Evolutionary conservation across 2,113 vertebrate species (phyloP).

Genomic region (Mobula hypostoma): DNA sequence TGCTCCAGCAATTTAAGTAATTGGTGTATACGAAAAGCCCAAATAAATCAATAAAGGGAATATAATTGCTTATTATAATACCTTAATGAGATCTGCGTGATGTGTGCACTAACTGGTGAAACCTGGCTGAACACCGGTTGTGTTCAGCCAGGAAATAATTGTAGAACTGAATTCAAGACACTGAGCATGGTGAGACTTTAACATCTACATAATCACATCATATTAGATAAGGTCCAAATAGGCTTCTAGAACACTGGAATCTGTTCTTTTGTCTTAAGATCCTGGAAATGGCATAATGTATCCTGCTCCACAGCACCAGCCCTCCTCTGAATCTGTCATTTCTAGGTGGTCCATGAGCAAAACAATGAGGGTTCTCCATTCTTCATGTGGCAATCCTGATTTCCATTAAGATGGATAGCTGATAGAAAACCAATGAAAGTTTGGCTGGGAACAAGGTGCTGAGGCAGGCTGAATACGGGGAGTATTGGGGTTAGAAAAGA

Average conservation of each 20-base stretch:
- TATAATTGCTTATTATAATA: neutral
- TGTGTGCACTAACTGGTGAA: neutral
- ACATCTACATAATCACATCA: neutral
- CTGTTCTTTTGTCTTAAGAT: no score
- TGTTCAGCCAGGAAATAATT: neutral
- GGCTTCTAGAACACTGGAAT: neutral
- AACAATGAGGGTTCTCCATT: neutral
- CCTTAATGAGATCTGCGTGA: neutral
- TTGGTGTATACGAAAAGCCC: neutral
- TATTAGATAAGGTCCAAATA: neutral
- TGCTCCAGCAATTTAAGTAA: neutral
- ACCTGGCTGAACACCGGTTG: neutral
- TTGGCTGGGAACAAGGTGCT: no score
- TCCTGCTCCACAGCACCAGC: neutral
- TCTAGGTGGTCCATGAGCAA: neutral
- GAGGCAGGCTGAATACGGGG: no score
- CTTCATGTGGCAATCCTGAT: neutral
- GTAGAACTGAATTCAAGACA: neutral
- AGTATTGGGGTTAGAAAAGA: neutral
- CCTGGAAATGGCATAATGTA: neutral
- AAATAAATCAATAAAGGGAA: neutral
- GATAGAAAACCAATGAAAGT: neutral
- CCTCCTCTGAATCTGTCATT: neutral
- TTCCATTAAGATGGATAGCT: neutral
- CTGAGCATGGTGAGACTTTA: neutral